Evolutionary conservation across 2,113 vertebrate genomes (phyloP), one percentile per base, ranked within the genome.

Genomic region (Ploceus nigricollis): DNA sequence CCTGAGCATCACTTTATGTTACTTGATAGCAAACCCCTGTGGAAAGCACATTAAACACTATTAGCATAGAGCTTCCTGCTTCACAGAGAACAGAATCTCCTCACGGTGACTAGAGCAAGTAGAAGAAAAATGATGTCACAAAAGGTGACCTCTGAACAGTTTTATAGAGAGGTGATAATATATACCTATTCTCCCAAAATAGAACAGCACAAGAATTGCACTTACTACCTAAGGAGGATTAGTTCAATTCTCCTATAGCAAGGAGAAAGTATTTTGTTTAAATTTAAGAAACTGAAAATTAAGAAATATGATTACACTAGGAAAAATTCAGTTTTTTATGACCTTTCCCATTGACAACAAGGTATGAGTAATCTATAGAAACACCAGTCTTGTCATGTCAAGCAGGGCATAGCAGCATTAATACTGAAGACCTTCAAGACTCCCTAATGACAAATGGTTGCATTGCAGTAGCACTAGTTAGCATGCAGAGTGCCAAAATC

Each of bases 1-100:
- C 56, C 82, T 75, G 76, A 94, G 61, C 71, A 90, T 82, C 90
- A 13, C 68, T 89, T 94, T 51, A 30, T 64, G 44, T 81, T 94
- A 78, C 89, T 64, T 75, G 80, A 94, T 94, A 92, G 87, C 87
- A 94, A 94, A 81, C 40, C 94, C 72, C 82, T 51, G 51, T 71
- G 82, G 88, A 94, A 96, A 96, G 92, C 40, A 93, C 76, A 89
- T 96, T 96, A 92, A 86, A 88, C 51, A 93, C 78, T 83, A 94
- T 96, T 95, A 96, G 69, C 92, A 96, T 81, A 94, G 71, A 82
- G 71, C 64, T 87, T 78, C 78, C 87, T 80, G 51, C 72, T 92
- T 93, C 61, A 70, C 56, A 87, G 42, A 51, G 51, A 95, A 58
- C 72, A 86, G 68, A 95, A 86, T 81, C 68, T 83, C 53, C 61